phyloP scores from a whole-genome alignment of 2,888 invertebrate species.

The Chouioia cunea region DNA sequence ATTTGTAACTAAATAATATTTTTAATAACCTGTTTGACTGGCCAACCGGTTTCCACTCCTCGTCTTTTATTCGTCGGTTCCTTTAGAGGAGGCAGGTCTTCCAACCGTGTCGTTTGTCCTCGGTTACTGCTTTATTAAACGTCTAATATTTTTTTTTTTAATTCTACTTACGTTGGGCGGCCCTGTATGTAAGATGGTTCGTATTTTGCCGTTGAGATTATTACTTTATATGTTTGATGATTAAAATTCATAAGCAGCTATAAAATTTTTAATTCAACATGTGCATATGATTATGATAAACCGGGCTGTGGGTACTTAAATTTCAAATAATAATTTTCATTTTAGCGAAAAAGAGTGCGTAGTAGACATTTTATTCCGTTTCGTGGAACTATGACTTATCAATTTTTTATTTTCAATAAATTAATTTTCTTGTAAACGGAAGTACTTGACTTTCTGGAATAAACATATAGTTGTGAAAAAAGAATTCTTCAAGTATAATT shows the following conservation, averaged over 20 bases:
- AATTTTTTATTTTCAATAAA: no score
- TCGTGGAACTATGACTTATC: no score
- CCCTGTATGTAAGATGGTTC: constrained; percentile 12
- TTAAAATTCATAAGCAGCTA: constrained; percentile 36
- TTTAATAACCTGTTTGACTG: constrained; percentile 46
- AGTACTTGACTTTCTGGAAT: no score
- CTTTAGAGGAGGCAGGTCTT: constrained; percentile 35
- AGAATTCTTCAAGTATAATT: no score
- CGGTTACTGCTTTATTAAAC: constrained; percentile 48
- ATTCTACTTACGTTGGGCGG: neutral
- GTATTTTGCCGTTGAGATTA: constrained; percentile 15
- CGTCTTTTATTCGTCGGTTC: constrained; percentile 26
- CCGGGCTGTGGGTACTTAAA: no score
- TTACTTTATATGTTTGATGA: constrained; percentile 34
- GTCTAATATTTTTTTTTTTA: constrained; percentile 40
- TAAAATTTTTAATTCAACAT: constrained; percentile 1
- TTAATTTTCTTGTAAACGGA: no score
- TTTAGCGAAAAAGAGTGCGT: no score
- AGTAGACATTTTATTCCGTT: no score
- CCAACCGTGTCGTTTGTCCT: constrained; percentile 37
- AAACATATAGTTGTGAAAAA: no score
- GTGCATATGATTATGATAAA: no score
- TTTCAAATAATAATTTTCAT: no score
- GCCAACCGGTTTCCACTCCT: constrained; percentile 44
- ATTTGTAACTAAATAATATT: constrained; percentile 50